Conservation (phyloP, 2,888 invertebrate genomes). For the Lycophotia porphyrea region DNA sequence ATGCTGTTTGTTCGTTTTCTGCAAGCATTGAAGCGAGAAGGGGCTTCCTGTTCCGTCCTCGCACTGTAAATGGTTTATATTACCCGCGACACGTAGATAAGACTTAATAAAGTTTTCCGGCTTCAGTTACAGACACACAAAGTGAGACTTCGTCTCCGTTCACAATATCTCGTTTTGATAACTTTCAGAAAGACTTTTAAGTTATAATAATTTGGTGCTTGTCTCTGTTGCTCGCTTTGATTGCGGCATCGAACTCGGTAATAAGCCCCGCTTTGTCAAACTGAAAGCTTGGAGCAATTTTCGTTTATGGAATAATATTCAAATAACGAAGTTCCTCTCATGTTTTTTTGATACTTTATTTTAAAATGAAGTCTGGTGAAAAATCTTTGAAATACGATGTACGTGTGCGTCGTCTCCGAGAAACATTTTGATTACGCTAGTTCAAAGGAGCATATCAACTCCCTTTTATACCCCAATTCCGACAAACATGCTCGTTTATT, state of each 20-base stretch:
- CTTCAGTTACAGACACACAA: conserved; percentile 58
- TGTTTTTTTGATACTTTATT: conserved; percentile 35
- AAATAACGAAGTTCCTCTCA: conserved; percentile 14
- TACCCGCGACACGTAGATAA: conserved; percentile 68
- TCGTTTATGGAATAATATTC: conserved; percentile 26
- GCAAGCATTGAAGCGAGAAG: conserved; percentile 77
- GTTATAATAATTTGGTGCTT: conserved; percentile 54
- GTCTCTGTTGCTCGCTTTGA: conserved; percentile 57
- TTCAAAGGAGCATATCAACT: conserved; percentile 57
- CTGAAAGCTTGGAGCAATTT: conserved; percentile 22
- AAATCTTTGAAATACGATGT: conserved; percentile 20
- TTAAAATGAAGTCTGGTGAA: conserved; percentile 34
- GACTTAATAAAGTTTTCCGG: conserved; percentile 73
- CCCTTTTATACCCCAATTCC: conserved; percentile 51
- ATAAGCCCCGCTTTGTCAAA: conserved; percentile 55
- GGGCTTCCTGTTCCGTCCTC: conserved; percentile 83
- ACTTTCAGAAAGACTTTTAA: conserved; percentile 46
- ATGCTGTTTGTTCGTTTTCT: conserved; percentile 81
- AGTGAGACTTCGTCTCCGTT: conserved; percentile 34
- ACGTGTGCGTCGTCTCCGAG: not conserved
- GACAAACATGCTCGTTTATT: conserved; percentile 58
- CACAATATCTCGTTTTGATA: conserved; percentile 60
- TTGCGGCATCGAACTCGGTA: conserved; percentile 45
- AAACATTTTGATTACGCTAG: conserved; percentile 32
- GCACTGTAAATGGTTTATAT: conserved; percentile 67